Base-by-base conservation (phyloP, 2,888 invertebrate genomes). In the Lamellibrachia columna region DNA sequence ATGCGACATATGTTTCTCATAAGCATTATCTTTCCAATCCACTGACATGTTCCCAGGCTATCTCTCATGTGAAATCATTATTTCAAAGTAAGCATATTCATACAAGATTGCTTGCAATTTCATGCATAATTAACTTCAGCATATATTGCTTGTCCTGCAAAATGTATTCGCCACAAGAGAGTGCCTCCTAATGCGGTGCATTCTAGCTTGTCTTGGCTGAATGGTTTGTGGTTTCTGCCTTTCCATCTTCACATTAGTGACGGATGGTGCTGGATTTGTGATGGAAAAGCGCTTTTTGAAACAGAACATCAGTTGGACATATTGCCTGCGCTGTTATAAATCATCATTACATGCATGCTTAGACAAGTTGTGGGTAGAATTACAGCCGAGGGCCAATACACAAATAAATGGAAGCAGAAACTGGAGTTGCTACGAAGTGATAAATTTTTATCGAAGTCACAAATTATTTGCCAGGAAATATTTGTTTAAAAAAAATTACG, bases 81-180 rank as follows among this genome's bases (percentile, higher is more conserved):
- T 75, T n/a, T 75, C 75, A 75, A 75, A 75, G 75, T 75, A 75
- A 75, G 75, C 75, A 75, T 75, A 75, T 75, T 75, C 75, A 75
- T 75, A 75, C 75, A 75, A 75, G 75, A 75, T 15, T 75, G 75
- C 75, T 75, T 4, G 75, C 75, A 75, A 75, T 75, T 75, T 75
- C 75, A 75, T 22, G 75, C 75, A 75, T 75, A 75, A 75, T 75
- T 75, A 75, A n/a, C 75, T 75, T 75, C 75, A 75, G 6, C 22
- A 75, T n/a, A 75, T 75, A 75, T 75, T 75, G 75, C 75, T 75
- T 75, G 75, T 75, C 75, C n/a, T 75, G 75, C 75, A 4, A 22
- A 11, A 6, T n/a, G n/a, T 75, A 75, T 75, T 75, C 75, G 6
- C 75, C 15, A 75, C 22, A n/a, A 75, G 75, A 75, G 75, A 11